These are phyloP conservation scores for Passer montanus DNA, from an alignment of 2,113 vertebrate genomes.

Conservation along the genomic window DNA sequence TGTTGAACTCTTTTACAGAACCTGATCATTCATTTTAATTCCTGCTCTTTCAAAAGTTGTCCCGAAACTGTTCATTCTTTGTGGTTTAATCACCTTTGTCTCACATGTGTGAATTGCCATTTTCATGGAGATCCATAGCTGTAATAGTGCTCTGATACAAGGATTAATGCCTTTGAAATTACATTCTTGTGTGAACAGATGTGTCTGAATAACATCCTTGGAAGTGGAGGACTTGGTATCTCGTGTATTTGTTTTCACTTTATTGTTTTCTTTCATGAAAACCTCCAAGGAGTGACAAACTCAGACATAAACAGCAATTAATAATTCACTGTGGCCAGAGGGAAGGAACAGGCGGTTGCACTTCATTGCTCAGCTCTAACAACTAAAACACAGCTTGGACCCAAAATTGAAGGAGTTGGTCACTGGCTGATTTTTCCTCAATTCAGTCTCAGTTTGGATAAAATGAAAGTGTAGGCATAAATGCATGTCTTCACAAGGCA, in stretches of 20 bases:
- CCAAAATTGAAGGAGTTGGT: background rate
- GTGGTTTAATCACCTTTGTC: background rate
- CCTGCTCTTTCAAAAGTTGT: background rate
- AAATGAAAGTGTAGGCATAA: background rate
- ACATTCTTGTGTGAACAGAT: background rate
- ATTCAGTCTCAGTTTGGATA: background rate
- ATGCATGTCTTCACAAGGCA: background rate
- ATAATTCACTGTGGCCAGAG: constrained; percentile 45
- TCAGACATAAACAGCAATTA: constrained; percentile 54
- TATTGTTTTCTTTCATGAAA: constrained; percentile 25
- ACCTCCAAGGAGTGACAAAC: constrained; percentile 25
- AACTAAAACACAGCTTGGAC: background rate
- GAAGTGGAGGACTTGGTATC: background rate
- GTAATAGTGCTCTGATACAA: constrained; percentile 5
- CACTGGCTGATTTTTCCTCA: background rate
- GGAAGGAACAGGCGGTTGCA: background rate
- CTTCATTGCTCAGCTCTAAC: constrained; percentile 9
- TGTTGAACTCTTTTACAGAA: background rate
- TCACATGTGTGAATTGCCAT: background rate
- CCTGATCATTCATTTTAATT: background rate
- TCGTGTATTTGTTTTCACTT: background rate
- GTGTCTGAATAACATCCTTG: background rate
- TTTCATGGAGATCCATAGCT: background rate
- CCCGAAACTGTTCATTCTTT: background rate
- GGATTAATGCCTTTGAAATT: constrained; percentile 17